These are phyloP conservation scores for Drosophila navojoa DNA, from an alignment of 1,140 invertebrate genomes.

Conservation along the genomic window DNA sequence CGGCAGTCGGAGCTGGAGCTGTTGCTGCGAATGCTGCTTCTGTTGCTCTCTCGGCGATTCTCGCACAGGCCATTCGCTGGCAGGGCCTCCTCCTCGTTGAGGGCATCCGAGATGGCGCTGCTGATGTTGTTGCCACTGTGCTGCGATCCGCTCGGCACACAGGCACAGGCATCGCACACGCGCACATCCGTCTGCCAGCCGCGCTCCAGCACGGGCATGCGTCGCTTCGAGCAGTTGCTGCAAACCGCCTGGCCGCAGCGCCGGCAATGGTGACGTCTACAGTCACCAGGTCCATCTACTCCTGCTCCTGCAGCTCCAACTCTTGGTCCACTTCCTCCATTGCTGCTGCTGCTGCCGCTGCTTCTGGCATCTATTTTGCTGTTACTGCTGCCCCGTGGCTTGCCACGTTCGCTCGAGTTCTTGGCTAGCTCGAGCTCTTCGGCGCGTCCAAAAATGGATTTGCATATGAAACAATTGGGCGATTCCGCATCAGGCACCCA, in stretches of 20 bases:
- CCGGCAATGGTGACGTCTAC: slow-evolving; percentile 90
- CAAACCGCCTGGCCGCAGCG: slow-evolving; percentile 90
- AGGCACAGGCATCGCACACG: slow-evolving; percentile 86
- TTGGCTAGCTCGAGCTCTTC: slow-evolving; percentile 74
- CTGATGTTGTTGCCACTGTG: slow-evolving; percentile 20
- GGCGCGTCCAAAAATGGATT: slow-evolving; percentile 85
- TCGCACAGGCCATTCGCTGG: not conserved
- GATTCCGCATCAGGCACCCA: slow-evolving; percentile 92
- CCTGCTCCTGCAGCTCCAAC: slow-evolving; percentile 8
- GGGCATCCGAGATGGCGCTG: slow-evolving; percentile 44
- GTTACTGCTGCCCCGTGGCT: slow-evolving; percentile 1
- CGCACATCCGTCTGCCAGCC: slow-evolving; percentile 89
- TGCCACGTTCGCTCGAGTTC: slow-evolving; percentile 5
- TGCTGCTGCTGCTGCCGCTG: not conserved
- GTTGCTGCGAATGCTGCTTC: slow-evolving; percentile 2
- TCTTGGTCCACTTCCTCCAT: slow-evolving; percentile 54
- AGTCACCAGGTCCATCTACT: not conserved
- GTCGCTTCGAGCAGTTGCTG: slow-evolving; percentile 87
- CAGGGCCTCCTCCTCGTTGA: slow-evolving; percentile 8
- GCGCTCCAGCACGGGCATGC: slow-evolving; percentile 87
- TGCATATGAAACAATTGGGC: slow-evolving; percentile 88
- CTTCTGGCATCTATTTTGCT: not conserved
- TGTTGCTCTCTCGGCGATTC: not conserved
- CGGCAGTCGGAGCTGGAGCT: slow-evolving; percentile 15
- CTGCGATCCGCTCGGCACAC: slow-evolving; percentile 37